Percentiles rank a stretch among this genome's conserved stretches.
Evolutionary conservation across 2,797 vertebrate species (phyloP).

Genomic region (Hirundo rustica): DNA sequence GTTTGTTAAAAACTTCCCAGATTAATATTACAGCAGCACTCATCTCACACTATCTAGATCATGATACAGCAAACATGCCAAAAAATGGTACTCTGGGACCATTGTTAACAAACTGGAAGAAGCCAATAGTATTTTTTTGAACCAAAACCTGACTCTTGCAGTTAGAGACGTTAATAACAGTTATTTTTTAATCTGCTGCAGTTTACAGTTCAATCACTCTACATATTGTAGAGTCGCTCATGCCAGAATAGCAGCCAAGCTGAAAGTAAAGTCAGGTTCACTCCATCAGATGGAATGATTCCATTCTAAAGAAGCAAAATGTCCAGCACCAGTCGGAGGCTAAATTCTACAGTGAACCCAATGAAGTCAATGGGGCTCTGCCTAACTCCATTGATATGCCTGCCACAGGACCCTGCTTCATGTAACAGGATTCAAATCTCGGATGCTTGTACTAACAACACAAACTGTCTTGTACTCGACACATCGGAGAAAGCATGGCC

Average conservation of each 20-base stretch:
- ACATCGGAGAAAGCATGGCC: not conserved
- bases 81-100: not conserved
- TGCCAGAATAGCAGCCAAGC: not conserved
- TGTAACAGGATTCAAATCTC: not conserved
- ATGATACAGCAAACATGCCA: not conserved
- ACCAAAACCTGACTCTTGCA: not conserved
- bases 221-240: not conserved
- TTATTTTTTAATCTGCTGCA: not conserved
- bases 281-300: not conserved
- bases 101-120: not conserved
- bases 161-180: not conserved
- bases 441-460: not conserved
- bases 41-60: not conserved
- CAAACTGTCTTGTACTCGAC: not conserved
- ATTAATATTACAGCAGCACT: not conserved
- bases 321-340: not conserved
- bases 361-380: conserved; percentile 50
- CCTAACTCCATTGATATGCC: not conserved
- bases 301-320: not conserved
- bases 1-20: not conserved
- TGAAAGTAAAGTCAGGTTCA: not conserved
- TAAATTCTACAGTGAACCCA: conserved; percentile 25
- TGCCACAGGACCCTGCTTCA: not conserved
- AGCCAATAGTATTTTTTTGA: not conserved
- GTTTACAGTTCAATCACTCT: not conserved